Base-by-base conservation (phyloP, 2,888 invertebrate genomes). In the Seira musarum region DNA sequence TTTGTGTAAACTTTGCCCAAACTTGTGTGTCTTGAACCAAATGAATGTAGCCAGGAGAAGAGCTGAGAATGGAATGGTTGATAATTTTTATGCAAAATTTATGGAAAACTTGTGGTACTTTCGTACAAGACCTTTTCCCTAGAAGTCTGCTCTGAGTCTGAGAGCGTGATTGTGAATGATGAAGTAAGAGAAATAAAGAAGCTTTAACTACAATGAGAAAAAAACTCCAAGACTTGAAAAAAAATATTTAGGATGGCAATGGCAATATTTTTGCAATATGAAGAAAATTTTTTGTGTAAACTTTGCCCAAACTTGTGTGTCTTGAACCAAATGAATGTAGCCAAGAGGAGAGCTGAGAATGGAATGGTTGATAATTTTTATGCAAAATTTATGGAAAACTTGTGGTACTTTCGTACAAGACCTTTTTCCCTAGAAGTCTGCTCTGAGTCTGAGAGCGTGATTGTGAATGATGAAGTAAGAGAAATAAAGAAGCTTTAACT, bases 381-480 rank as follows among this genome's bases (percentile, higher is more conserved):
- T 76, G 76, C 69, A 76, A 69, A 76, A 76, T 76, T 63, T 76
- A 76, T 76, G 76, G 63, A 76, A 69, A 76, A 76, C 76, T 76
- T 76, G 76, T 64, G 76, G 76, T 64, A 35, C 69, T 5, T 65
- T 57, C 13, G 1, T 40, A 21, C 22, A 15, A 57, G 57, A 57
- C 57, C 57, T 19, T 57, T 57, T 57, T 13, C 13, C 17, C 57
- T n/a, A 5, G 6, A 22, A 63, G 21, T 63, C 24, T 19, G 1
- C 61, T 61, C 63, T 6, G 24, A 15, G n/a, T n/a, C n/a, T 22
- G 24, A 63, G 19, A 19, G 19, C 2, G 24, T 15, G n/a, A n/a
- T n/a, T 13, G 22, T 24, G 1, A 25, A 22, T 2, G 63, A 63
- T 63, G 63, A 63, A 63, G 22, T 63, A 63, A 63, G 63, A 63